Evolutionary conservation across 2,113 vertebrate genomes (phyloP).

Genomic region (human): DNA sequence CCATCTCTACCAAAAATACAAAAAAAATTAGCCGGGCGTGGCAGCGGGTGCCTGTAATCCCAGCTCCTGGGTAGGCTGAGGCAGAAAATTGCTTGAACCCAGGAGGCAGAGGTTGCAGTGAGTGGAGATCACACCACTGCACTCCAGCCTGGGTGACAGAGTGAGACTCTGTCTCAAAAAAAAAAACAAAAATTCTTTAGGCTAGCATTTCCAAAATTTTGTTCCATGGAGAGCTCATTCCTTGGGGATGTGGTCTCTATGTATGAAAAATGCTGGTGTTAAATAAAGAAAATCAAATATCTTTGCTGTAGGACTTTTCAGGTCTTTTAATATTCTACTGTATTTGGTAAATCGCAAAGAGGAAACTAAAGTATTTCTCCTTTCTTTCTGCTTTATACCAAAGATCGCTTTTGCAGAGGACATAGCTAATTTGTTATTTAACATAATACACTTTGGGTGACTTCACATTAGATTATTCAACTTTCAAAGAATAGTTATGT

Average conservation of each 20-base stretch:
- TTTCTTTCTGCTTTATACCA: background rate
- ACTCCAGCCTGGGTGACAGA: no score
- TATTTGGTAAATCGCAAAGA: background rate
- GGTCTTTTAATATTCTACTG: background rate
- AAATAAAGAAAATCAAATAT: background rate
- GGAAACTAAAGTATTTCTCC: background rate
- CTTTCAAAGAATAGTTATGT: background rate
- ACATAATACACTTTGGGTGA: background rate
- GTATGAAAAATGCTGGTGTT: background rate
- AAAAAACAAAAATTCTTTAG: background rate
- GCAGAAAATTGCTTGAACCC: no score
- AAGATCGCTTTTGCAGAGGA: background rate
- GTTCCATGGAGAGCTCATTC: background rate
- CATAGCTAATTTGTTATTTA: background rate
- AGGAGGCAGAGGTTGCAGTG: no score
- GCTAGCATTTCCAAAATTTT: background rate
- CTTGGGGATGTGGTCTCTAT: background rate
- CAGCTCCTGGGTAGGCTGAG: no score
- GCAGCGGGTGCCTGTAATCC: no score
- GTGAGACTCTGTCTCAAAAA: no score
- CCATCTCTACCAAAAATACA: no score
- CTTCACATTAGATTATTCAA: background rate
- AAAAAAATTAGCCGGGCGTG: no score
- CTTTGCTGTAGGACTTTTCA: background rate
- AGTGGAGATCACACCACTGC: no score